These are phyloP conservation scores for Amiota mariae DNA, from an alignment of 2,888 invertebrate species.

Conservation along the genomic window DNA sequence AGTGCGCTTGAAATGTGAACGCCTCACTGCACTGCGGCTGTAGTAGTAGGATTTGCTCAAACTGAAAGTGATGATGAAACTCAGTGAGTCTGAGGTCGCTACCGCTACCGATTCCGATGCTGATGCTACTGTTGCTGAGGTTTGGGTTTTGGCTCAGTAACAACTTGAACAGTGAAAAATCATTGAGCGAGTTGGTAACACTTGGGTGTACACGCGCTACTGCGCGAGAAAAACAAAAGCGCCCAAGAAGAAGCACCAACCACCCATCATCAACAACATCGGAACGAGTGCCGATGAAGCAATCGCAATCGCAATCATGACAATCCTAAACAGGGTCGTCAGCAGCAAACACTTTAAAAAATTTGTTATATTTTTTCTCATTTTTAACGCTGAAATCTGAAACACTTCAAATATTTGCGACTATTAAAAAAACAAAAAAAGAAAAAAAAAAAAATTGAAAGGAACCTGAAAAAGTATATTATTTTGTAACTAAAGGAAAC, in stretches of 20 bases:
- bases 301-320: too few relatives aligned
- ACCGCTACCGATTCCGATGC: not conserved
- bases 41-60: too few relatives aligned
- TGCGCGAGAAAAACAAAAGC: constrained; percentile 38
- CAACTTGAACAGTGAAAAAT: constrained; percentile 56
- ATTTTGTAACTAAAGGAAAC: constrained; percentile 22
- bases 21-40: constrained; percentile 54
- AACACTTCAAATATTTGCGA: constrained; percentile 65
- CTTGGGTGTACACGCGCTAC: constrained; percentile 42
- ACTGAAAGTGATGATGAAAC: not conserved
- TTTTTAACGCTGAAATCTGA: constrained; percentile 49
- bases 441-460: constrained; percentile 43
- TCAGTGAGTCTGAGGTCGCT: constrained; percentile 4
- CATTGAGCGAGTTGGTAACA: constrained; percentile 65
- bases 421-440: constrained; percentile 10
- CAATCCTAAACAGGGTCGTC: constrained; percentile 5
- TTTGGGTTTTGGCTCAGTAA: not conserved
- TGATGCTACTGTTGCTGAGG: not conserved
- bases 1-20: constrained; percentile 56
- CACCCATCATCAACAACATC: constrained; percentile 10
- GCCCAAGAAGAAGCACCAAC: not conserved
- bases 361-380: constrained; percentile 19
- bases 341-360: constrained; percentile 44
- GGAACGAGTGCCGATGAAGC: constrained; percentile 22
- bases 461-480: constrained; percentile 5